Evolutionary conservation across 2,888 invertebrate genomes (phyloP).

Genomic region (Mesopsocus fuscifrons): DNA sequence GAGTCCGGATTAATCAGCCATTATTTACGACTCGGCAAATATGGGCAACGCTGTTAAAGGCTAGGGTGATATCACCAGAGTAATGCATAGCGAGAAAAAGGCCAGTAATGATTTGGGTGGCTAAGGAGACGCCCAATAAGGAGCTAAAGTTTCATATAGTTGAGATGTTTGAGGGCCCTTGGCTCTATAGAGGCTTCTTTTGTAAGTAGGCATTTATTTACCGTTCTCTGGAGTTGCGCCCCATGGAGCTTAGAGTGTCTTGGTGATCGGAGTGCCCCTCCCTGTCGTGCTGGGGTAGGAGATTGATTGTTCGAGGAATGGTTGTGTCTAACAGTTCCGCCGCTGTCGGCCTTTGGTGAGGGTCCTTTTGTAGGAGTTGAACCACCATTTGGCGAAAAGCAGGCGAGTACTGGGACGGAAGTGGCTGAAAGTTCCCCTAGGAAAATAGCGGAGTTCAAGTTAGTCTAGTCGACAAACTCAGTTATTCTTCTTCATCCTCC

Average conservation of each 20-base stretch:
- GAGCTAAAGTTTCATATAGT: conserved; percentile 51
- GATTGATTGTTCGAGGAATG: conserved; percentile 23
- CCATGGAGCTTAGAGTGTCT: no score
- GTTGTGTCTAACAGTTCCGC: conserved; percentile 33
- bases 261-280: neutral
- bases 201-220: no score
- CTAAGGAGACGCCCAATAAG: conserved; percentile 38
- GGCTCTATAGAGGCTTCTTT: no score
- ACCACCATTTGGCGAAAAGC: conserved; percentile 39
- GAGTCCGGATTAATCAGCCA: conserved; percentile 28
- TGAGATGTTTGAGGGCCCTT: conserved; percentile 39
- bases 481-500: no score
- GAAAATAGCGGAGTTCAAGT: conserved; percentile 13
- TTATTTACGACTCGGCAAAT: conserved; percentile 50
- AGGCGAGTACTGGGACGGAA: conserved; percentile 42
- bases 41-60: conserved; percentile 45
- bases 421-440: conserved; percentile 44
- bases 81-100: conserved; percentile 52
- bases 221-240: no score
- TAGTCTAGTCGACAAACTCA: no score
- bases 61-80: conserved; percentile 37
- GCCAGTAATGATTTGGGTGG: conserved; percentile 45
- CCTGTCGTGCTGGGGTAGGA: neutral
- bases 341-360: conserved; percentile 39
- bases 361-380: conserved; percentile 41